These are phyloP conservation scores for Onychostruthus taczanowskii DNA, from an alignment of 2,113 vertebrate species.

Conservation along the genomic window DNA sequence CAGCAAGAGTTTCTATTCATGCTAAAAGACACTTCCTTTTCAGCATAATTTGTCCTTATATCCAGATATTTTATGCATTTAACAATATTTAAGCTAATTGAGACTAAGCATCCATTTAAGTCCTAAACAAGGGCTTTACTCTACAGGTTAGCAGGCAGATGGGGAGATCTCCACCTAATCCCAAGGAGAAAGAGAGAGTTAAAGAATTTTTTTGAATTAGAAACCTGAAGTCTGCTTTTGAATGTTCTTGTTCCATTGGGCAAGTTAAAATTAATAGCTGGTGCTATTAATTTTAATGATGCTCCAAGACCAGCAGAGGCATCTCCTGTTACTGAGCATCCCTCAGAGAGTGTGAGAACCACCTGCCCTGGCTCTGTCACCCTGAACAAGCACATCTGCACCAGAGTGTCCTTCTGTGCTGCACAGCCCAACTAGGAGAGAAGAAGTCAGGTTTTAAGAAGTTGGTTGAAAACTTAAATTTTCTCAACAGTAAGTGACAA, in stretches of 20 bases:
- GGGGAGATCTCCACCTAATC: background rate
- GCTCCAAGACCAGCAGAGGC: background rate
- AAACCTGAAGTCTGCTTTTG: background rate
- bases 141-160: background rate
- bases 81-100: background rate
- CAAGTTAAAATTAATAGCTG: background rate
- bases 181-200: background rate
- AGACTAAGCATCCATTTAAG: background rate
- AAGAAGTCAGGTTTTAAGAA: background rate
- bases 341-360: background rate
- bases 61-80: background rate
- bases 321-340: background rate
- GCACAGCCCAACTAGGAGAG: background rate
- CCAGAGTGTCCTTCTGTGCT: background rate
- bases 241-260: background rate
- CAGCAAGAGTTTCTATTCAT: background rate
- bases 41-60: background rate
- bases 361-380: background rate
- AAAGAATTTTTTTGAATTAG: background rate
- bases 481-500: background rate
- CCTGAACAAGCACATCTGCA: background rate
- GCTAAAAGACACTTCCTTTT: background rate
- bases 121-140: background rate
- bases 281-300: slow-evolving; percentile 6
- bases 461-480: background rate